Base-by-base conservation (phyloP, 1,140 invertebrate species). In the Zaprionus camerounensis region DNA sequence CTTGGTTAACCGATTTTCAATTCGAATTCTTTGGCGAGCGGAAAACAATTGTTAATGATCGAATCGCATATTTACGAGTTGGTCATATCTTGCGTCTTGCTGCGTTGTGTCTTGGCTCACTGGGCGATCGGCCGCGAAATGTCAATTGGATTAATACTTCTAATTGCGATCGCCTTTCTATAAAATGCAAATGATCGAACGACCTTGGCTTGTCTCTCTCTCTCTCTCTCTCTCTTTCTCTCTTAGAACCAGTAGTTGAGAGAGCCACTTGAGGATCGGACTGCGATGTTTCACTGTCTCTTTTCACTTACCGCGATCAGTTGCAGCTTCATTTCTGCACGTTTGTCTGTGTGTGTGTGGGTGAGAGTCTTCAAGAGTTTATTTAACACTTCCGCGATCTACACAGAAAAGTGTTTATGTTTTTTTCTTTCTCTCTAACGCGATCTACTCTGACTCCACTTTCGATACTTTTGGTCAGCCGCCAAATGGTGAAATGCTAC, bases 151-250 rank as follows among this genome's bases (percentile, higher is more conserved):
- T 46, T 53, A 64, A 80, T 68, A 79, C 71, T 78, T 34, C 3
- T 88, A 83, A 87, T 88, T 81, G 83, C 78, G 26, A 72, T 58
- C 46, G 71, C 88, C 84, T 88, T 88, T 88, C 84, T 85, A 88
- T 74, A 58, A 79, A 88, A 88, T 88, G 85, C 85, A 84, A 88
- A 88, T 87, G 78, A 84, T 85, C 75, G 34, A 88, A 68, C 84
- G 83, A 78, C 83, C 83, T 87, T 87, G 78, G 24, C 15, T n/a
- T 6, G 26, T 20, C 46, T 38, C 34, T 44, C 65, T 80, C 67
- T 71, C 68, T 78, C 65, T 44, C 57, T 69, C 74, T 34, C 38
- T 64, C 15, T 64, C 20, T 62, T 56, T n/a, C n/a, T 34, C 58
- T 64, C 20, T 62, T 56, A 56, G 46, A 70, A 64, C 24, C n/a